Conservation (phyloP, 2,888 invertebrate species). For the Tribolium freemani region DNA sequence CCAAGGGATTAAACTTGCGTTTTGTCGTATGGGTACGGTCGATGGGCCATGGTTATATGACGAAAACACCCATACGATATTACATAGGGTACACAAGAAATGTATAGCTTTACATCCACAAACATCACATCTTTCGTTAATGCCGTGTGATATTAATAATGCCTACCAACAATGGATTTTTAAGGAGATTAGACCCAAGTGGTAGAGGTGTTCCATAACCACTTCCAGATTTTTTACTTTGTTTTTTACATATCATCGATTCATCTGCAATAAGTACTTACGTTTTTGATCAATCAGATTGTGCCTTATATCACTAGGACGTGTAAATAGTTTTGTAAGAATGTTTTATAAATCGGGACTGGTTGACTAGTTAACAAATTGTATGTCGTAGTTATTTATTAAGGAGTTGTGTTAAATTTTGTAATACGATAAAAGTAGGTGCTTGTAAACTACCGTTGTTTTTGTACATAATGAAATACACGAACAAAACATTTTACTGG, state of each 20-base stretch:
- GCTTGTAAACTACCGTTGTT: neutral
- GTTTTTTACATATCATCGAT: conserved; percentile 17
- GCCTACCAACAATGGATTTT: conserved; percentile 92
- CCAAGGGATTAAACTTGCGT: conserved; percentile 88
- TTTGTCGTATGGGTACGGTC: conserved; percentile 92
- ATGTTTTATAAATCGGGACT: conserved; percentile 33
- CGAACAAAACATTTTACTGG: no score
- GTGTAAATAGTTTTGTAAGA: conserved; percentile 30
- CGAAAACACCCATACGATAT: conserved; percentile 78
- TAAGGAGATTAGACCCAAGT: conserved; percentile 79
- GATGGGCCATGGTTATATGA: conserved; percentile 97
- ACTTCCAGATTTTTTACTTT: conserved; percentile 12
- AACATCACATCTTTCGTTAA: conserved; percentile 81
- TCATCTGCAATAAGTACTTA: conserved; percentile 12
- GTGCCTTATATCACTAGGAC: conserved; percentile 31
- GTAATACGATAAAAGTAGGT: neutral
- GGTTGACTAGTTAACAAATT: conserved; percentile 14
- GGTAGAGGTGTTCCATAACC: conserved; percentile 64
- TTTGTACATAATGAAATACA: neutral
- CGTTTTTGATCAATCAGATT: conserved; percentile 26
- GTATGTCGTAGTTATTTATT: conserved; percentile 13
- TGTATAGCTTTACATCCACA: conserved; percentile 89
- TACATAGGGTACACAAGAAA: conserved; percentile 83
- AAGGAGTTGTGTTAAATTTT: neutral
- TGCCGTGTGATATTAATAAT: conserved; percentile 88